Conservation (phyloP, 2,888 invertebrate species). For the Synanthedon formicaeformis region DNA sequence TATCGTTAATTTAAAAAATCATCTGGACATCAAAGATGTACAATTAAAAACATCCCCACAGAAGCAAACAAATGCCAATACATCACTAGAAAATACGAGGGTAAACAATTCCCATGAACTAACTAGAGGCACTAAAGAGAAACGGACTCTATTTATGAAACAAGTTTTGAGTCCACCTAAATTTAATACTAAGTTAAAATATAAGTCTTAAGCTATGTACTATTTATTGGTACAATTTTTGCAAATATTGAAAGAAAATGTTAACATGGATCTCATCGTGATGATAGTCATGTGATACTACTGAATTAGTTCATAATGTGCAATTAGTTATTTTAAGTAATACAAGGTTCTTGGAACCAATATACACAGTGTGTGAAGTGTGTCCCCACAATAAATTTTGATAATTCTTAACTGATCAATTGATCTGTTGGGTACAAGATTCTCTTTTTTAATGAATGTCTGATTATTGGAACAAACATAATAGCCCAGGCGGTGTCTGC, state of each 20-base stretch:
- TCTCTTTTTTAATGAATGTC: too few relatives aligned
- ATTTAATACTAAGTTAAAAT: conserved; percentile 57
- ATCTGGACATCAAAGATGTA: conserved; percentile 16
- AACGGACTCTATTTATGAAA: conserved; percentile 66
- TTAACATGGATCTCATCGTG: conserved; percentile 40
- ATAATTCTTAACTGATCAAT: too few relatives aligned
- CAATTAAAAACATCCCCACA: conserved; percentile 12
- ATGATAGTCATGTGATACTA: conserved; percentile 30
- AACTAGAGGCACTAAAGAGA: conserved; percentile 37
- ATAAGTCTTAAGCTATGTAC: conserved; percentile 31
- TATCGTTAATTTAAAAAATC: conserved; percentile 32
- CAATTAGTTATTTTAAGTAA: too few relatives aligned
- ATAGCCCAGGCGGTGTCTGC: too few relatives aligned
- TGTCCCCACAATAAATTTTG: too few relatives aligned
- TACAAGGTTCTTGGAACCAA: too few relatives aligned
- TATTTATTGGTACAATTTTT: conserved; percentile 1
- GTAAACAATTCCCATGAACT: not conserved
- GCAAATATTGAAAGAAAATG: conserved; percentile 6
- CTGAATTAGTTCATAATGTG: not conserved
- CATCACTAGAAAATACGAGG: conserved; percentile 7
- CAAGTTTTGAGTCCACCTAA: conserved; percentile 71
- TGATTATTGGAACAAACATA: too few relatives aligned
- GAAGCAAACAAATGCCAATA: conserved; percentile 19
- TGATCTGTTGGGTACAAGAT: too few relatives aligned
- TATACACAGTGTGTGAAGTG: too few relatives aligned